phyloP scores from a whole-genome alignment of 2,113 vertebrate species.

The Trematocara stigmaticum region DNA sequence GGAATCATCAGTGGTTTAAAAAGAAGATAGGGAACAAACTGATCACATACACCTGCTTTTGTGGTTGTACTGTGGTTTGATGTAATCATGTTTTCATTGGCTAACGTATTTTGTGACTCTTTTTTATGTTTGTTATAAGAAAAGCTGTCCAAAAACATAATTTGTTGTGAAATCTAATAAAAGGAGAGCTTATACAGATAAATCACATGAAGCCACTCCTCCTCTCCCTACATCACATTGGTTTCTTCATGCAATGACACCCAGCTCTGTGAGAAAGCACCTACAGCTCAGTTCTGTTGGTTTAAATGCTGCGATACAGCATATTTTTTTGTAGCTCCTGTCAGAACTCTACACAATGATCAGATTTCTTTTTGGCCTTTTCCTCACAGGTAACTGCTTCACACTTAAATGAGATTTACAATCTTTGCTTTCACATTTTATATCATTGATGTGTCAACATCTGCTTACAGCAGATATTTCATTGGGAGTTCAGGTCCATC shows the following conservation, averaged over 20 bases:
- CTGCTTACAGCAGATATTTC: background rate
- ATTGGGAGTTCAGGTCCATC: background rate
- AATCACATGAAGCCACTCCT: background rate
- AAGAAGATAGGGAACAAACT: background rate
- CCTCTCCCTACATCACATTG: background rate
- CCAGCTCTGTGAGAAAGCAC: background rate
- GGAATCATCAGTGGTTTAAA: background rate
- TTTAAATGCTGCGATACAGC: background rate
- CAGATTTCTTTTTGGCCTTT: background rate
- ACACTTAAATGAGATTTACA: fast-evolving
- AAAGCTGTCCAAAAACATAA: background rate
- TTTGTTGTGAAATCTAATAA: background rate
- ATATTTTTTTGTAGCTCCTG: background rate
- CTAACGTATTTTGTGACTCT: background rate
- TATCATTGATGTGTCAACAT: background rate
- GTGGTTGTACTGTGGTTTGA: background rate
- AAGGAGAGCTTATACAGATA: background rate
- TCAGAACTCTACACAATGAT: background rate
- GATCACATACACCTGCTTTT: background rate
- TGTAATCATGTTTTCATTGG: background rate
- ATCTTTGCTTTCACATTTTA: background rate
- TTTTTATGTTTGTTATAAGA: fast-evolving
- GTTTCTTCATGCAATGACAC: background rate
- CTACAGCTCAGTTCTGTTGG: too few species aligned
- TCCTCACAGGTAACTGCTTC: background rate